Conservation (phyloP, 2,888 invertebrate genomes). For the Tetropium fuscum region DNA sequence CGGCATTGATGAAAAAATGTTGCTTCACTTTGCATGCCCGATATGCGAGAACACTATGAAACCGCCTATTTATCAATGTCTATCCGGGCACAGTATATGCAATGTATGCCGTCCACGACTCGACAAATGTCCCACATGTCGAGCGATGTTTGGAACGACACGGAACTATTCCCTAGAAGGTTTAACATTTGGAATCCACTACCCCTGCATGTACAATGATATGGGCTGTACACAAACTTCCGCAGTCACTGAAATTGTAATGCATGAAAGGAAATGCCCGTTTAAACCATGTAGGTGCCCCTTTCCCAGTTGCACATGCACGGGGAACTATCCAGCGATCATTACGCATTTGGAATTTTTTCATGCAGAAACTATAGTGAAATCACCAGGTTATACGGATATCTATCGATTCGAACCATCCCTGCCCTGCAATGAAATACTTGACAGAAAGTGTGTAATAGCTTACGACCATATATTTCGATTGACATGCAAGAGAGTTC, state of each 20-base stretch:
- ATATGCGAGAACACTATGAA: conserved; percentile 59
- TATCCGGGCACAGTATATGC: conserved; percentile 59
- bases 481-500: conserved; percentile 51
- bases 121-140: conserved; percentile 58
- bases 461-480: conserved; percentile 54
- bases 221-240: conserved; percentile 53
- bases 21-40: conserved; percentile 59
- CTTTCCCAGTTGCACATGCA: conserved; percentile 45
- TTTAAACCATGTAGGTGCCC: conserved; percentile 56
- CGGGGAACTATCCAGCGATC: conserved; percentile 46
- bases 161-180: conserved; percentile 59
- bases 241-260: conserved; percentile 44
- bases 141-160: conserved; percentile 55
- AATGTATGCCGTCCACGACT: conserved; percentile 55
- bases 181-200: conserved; percentile 52
- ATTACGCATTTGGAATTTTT: conserved; percentile 43
- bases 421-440: conserved; percentile 36
- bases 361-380: conserved; percentile 45
- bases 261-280: conserved; percentile 53
- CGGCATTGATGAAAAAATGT: conserved; percentile 52
- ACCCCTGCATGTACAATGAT: conserved; percentile 57
- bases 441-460: conserved; percentile 48
- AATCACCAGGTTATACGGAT: conserved; percentile 42
- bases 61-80: conserved; percentile 59
- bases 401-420: conserved; percentile 43